These are phyloP conservation scores for Oceanodroma tethys DNA, from an alignment of 2,113 vertebrate genomes.

Conservation along the genomic window DNA sequence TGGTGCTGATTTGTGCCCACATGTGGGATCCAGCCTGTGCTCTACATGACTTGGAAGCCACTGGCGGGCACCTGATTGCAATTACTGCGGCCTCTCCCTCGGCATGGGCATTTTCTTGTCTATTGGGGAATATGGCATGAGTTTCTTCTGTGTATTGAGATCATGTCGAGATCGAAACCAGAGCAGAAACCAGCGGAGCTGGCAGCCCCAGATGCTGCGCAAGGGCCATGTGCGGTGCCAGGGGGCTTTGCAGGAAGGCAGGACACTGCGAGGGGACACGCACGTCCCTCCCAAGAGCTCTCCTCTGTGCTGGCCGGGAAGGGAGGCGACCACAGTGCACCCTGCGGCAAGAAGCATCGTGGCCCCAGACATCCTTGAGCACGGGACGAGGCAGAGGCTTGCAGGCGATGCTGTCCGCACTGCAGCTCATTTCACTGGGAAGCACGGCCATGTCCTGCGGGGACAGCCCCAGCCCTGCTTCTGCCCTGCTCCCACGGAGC, in stretches of 20 bases:
- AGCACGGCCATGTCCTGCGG: fast-evolving
- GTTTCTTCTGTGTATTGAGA: background rate
- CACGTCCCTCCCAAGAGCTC: fast-evolving
- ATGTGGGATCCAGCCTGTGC: background rate
- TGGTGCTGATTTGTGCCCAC: background rate
- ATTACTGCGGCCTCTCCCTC: background rate
- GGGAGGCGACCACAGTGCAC: fast-evolving
- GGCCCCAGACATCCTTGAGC: fast-evolving
- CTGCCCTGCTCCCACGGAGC: background rate
- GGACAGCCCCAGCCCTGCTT: too few relatives aligned
- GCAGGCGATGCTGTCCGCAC: fast-evolving
- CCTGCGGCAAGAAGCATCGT: background rate
- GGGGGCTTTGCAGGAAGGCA: background rate
- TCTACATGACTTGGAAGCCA: background rate
- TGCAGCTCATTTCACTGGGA: fast-evolving
- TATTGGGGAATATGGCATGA: background rate
- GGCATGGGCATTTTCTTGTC: background rate
- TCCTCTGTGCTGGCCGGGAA: background rate
- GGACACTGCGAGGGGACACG: background rate
- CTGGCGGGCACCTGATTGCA: background rate
- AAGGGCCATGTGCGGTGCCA: fast-evolving
- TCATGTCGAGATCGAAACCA: background rate
- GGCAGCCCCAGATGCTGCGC: background rate
- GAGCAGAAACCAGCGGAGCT: background rate
- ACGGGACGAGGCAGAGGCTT: fast-evolving